These are phyloP conservation scores for Apis mellifera DNA, from an alignment of 1,140 invertebrate species.

Conservation along the genomic window DNA sequence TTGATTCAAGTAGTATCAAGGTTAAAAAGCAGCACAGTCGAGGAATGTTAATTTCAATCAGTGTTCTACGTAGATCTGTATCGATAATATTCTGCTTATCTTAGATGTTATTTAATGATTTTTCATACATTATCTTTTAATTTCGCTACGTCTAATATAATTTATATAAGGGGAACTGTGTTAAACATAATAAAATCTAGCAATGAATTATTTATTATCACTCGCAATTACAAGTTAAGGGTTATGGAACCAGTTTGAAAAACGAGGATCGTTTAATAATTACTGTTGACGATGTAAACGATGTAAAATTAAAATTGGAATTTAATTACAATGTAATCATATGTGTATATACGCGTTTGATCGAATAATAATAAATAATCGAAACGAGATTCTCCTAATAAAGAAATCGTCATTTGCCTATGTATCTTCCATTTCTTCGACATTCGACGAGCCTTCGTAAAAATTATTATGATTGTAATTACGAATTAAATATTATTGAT, in stretches of 20 bases:
- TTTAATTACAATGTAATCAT: conserved; percentile 43
- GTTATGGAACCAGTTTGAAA: conserved; percentile 56
- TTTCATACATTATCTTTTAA: conserved; percentile 46
- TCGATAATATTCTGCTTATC: conserved; percentile 32
- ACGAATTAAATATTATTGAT: not conserved
- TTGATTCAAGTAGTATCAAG: not conserved
- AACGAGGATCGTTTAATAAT: conserved; percentile 52
- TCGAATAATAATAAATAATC: conserved; percentile 26
- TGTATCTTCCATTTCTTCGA: too few species aligned
- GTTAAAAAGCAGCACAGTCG: too few species aligned
- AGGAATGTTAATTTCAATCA: conserved; percentile 12
- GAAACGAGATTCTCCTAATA: not conserved
- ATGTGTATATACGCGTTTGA: not conserved
- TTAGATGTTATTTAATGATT: conserved; percentile 30
- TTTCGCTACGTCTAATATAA: conserved; percentile 16
- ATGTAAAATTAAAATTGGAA: conserved; percentile 54
- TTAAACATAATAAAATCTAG: conserved; percentile 18
- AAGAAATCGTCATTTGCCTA: too few species aligned
- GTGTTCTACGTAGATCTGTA: conserved; percentile 29
- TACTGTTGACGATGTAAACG: not conserved
- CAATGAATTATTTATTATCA: conserved; percentile 61
- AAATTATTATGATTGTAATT: not conserved
- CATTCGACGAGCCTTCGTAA: not conserved
- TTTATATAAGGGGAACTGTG: conserved; percentile 22
- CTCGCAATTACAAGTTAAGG: conserved; percentile 53